Evolutionary conservation across 1,140 invertebrate genomes (phyloP).

Genomic region (Ericerus pela): DNA sequence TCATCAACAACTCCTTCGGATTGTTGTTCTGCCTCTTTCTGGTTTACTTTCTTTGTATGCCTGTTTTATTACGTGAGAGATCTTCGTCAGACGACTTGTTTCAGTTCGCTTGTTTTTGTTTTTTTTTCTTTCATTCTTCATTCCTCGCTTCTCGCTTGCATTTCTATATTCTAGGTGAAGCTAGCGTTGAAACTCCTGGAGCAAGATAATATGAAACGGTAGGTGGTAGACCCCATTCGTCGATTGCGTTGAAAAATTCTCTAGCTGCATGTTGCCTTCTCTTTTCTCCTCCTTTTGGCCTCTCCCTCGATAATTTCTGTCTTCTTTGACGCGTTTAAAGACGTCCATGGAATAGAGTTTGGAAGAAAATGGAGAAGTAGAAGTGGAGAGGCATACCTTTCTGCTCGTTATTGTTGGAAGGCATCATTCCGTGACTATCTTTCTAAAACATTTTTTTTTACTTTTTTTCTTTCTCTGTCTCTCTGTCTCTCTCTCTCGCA

Average conservation of each 20-base stretch:
- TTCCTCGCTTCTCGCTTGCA: background rate
- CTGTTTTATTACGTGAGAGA: too few relatives aligned
- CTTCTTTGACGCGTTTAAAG: background rate
- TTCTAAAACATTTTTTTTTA: slow-evolving; percentile 13
- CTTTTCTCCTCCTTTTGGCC: too few relatives aligned
- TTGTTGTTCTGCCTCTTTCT: too few relatives aligned
- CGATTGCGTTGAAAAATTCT: slow-evolving; percentile 1
- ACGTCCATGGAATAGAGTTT: background rate
- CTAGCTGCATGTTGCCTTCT: too few relatives aligned
- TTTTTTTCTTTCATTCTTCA: background rate
- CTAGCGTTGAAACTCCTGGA: background rate
- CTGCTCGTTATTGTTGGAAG: slow-evolving; percentile 13
- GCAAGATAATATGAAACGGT: too few relatives aligned
- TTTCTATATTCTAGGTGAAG: background rate
- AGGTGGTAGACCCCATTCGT: background rate
- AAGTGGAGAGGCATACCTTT: slow-evolving; percentile 9
- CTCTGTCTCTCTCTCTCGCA: background rate
- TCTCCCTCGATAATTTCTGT: slow-evolving; percentile 6
- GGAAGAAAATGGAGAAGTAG: background rate
- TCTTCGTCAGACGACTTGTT: background rate
- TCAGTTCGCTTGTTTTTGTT: background rate
- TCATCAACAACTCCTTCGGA: too few relatives aligned
- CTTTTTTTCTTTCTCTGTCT: slow-evolving; percentile 13
- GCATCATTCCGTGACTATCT: slow-evolving; percentile 8
- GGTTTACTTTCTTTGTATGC: too few relatives aligned